Evolutionary conservation across 2,797 vertebrate species (phyloP), one percentile per base, ranked within the genome.

Genomic region (Enteromius anoplus): DNA sequence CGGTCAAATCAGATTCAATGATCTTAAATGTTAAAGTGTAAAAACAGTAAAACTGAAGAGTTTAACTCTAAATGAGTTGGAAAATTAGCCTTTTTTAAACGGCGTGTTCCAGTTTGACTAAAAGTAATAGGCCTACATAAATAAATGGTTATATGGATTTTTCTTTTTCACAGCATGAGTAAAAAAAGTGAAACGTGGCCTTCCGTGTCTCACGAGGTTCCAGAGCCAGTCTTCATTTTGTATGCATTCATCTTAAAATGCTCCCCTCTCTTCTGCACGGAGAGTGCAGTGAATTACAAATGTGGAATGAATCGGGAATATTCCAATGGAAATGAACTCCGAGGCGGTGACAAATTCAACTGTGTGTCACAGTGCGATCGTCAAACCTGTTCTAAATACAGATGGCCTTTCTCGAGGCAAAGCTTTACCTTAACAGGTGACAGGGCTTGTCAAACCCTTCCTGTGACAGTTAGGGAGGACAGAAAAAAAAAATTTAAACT

Each of bases 321-420:
- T 26, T 62, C 47, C 32, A 4, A 49, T 78, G 42, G 51, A 83
- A 84, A 84, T 72, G 76, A 40, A 53, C 29, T 53, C 76, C 10
- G 15, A 55, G 66, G 55, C 55, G 64, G 26, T 58, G 69, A 81
- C 79, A 51, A 21, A 49, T 77, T 78, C 34, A 62, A n/a, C 65
- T 70, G 17, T 17, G 21, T 34, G 32, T 78, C 17, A 45, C 0
- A 70, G 11, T 82, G 47, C 26, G 19, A 71, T 51, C 70, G 65
- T 81, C 53, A 58, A 60, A 66, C 55, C 15, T 66, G 81, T 78
- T 86, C 75, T 82, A 66, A 78, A 85, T 83, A 42, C 78, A 72
- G 70, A 77, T 40, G 75, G 76, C 77, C 62, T 53, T 75, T 65
- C 64, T 5, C 14, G 60, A 66, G n/a, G 77, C 69, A 66, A 73